A percentile compares a stretch with the other conserved stretches of the same genome.
These are phyloP conservation scores for Oikopleura dioica DNA, from an alignment of 23 tunicate species.

Conservation along the genomic window DNA sequence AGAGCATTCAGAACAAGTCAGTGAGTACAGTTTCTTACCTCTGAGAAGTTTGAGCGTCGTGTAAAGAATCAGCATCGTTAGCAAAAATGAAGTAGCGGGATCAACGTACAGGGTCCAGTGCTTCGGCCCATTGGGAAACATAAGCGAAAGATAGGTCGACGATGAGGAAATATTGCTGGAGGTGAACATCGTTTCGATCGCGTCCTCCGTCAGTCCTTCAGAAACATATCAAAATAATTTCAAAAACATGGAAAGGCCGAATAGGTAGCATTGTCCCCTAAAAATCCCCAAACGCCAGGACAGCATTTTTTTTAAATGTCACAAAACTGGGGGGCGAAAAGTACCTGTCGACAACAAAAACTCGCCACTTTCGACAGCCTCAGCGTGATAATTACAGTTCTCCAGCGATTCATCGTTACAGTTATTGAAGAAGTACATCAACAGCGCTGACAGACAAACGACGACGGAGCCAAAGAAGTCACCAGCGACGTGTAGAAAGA, in stretches of 20 bases:
- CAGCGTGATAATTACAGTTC: neutral
- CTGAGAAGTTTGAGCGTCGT: conserved; percentile 65
- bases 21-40: conserved; percentile 14
- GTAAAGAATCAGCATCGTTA: conserved; percentile 35
- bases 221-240: no score
- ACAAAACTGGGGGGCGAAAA: no score
- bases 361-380: neutral
- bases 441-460: conserved; percentile 29
- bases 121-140: conserved; percentile 13
- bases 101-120: conserved; percentile 66
- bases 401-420: neutral
- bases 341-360: neutral
- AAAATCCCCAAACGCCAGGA: no score
- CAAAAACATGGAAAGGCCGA: no score
- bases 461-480: conserved; percentile 79
- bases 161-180: neutral
- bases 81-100: conserved; percentile 43
- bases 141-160: neutral
- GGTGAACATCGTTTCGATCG: no score
- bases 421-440: neutral
- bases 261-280: no score
- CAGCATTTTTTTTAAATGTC: no score
- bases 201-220: no score
- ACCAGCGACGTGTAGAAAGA: conserved; percentile 79
- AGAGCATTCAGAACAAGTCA: neutral